Base-by-base conservation (phyloP, 92 coral and sea anemone species). In the Palythoa heliodiscus region DNA sequence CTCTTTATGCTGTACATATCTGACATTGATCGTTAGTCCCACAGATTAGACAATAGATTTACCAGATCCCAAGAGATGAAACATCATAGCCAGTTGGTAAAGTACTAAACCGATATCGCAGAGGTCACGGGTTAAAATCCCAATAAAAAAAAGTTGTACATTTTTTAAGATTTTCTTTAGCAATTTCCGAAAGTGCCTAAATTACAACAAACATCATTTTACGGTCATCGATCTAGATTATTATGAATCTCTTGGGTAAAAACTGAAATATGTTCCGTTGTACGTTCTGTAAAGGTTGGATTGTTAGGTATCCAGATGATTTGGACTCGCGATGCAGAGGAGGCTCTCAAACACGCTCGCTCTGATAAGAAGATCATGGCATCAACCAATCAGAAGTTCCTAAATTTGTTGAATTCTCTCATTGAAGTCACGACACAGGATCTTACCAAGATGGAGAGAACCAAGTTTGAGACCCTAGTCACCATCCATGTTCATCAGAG, bases 281-380 rank as follows among this genome's bases (percentile, higher is more conserved):
- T 53, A 11, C 6, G 29, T 63, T 14, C 71, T 23, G 15, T 19
- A 4, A 76, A 94, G 98, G 98, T 94, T 88, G 98, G 98, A 5
- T 77, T 94, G 15, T 87, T 94, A 22, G 98, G 98, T 2, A 94
- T 94, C 73, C 98, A 94, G 87, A 94, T 94, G 98, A 94, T 94
- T 55, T 94, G 98, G 98, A 94, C 98, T 22, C 89, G 98, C 38
- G 98, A 94, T 82, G 98, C 98, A 3, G 98, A 94, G 71, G 98
- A 94, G 52, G 98, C 98, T 13, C 85, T 94, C 0, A 92, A 94
- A 37, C 92, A 94, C 85, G 95, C 98, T 35, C 98, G 98, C 43
- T 91, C 95, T 2, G 98, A 94, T 85, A 94, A 86, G 89, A 94
- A 92, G 79, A 86, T 92, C 83, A 94, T 94, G 98, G 89, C 92